Base-by-base conservation (phyloP, 2,113 vertebrate species). In the Pseudois nayaur region DNA sequence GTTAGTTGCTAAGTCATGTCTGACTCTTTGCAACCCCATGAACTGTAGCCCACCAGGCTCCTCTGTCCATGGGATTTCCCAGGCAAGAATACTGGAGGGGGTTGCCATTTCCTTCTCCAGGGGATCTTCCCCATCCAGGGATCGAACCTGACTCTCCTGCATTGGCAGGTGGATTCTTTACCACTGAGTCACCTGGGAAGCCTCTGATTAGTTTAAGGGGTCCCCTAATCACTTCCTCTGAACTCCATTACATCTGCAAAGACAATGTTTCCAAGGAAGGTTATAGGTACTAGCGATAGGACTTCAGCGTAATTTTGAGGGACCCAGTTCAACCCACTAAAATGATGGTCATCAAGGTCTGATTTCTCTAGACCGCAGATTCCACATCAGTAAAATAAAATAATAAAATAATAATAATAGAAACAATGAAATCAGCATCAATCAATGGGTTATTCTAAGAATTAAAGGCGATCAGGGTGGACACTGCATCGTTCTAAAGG, bases 381-480 rank as follows among this genome's bases (percentile, higher is more conserved):
- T 40, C 67, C 67, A 90, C 19, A 5, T 16, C 3, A 33, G n/a
- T 19, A n/a, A 50, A 23, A 64, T 43, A 43, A 71, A 23, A 33
- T 8, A 62, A 62, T 31, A 62, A 62, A 62, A 67, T 71, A 40
- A 71, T 36, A 40, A 76, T 76, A 43, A 8, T 17, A 5, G 52
- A 52, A 50, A 25, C 25, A 59, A 4, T 1, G 4, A 27, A 25
- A 50, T 33, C 16, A 55, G 48, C 27, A 90, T 2, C 29, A n/a
- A 40, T 2, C 15, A 8, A 1, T 6, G 57, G 50, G 16, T 5
- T 50, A 6, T 25, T 50, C 40, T 60, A 57, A 78, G 43, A 36
- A 6, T 9, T 16, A 15, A 15, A 33, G 2, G 6, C 9, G 3
- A 21, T 16, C 0, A 4, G n/a, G 23, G 6, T 33, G 7, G 6